Conservation (phyloP, 2,113 vertebrate species). For the Spea multiplicata region DNA sequence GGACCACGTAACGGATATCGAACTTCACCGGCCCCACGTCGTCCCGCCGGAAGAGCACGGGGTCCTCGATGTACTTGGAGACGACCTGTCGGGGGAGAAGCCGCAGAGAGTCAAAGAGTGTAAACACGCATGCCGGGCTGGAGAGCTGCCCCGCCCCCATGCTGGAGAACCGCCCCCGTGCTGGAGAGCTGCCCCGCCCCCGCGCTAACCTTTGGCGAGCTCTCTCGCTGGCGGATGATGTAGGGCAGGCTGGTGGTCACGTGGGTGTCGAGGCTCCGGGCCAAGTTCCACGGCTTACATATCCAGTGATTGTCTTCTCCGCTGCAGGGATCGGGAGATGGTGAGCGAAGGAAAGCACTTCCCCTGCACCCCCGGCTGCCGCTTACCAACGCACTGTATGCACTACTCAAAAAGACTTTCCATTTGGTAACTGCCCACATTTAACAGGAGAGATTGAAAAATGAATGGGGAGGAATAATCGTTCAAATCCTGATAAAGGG, state of each 20-base stretch:
- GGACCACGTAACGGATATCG: constrained; percentile 85
- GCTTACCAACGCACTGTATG: too few species aligned
- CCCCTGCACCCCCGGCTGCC: too few species aligned
- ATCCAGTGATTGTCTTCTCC: constrained; percentile 96
- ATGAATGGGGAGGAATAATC: too few species aligned
- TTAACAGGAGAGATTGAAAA: too few species aligned
- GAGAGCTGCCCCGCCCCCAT: too few species aligned
- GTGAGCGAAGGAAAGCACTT: background rate
- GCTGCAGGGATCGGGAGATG: constrained; percentile 56
- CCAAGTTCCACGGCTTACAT: constrained; percentile 97
- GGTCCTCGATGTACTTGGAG: constrained; percentile 90
- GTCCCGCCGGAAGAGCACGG: constrained; percentile 82
- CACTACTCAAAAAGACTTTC: too few species aligned
- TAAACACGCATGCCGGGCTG: too few species aligned
- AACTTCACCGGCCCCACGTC: constrained; percentile 89
- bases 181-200: too few species aligned
- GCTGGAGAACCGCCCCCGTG: too few species aligned
- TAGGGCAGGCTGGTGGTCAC: constrained; percentile 80
- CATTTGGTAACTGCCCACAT: too few species aligned
- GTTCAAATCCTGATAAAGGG: too few species aligned
- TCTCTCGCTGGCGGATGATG: constrained; percentile 89
- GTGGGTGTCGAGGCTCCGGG: constrained; percentile 89
- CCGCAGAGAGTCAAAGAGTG: background rate
- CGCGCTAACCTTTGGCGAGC: constrained; percentile 81
- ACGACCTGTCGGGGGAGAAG: constrained; percentile 74